Percentiles rank a stretch among this genome's conserved stretches.
Conservation (phyloP, 2,113 vertebrate genomes). For the Calyptomena viridis region DNA sequence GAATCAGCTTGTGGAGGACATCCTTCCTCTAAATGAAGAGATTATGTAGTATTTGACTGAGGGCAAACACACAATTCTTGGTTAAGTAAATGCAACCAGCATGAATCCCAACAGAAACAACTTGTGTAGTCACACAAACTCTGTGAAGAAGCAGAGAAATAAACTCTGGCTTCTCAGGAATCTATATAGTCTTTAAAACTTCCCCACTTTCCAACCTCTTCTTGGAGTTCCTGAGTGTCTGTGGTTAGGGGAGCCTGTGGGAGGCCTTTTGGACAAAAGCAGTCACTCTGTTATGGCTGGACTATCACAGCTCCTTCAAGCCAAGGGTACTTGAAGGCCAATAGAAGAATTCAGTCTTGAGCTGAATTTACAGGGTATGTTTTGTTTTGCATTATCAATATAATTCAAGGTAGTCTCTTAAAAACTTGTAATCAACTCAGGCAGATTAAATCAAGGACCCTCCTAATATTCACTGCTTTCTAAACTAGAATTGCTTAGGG, state of each 20-base stretch:
- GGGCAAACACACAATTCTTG: neutral
- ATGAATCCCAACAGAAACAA: neutral
- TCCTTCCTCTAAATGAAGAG: neutral
- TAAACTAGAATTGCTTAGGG: neutral
- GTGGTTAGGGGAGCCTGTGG: neutral
- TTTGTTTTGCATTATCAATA: neutral
- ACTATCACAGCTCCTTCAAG: neutral
- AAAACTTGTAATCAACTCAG: neutral
- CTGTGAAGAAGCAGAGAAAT: neutral
- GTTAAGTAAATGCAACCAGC: neutral
- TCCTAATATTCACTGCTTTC: neutral
- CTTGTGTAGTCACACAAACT: neutral
- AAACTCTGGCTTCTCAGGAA: neutral
- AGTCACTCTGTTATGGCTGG: neutral
- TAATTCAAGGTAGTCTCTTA: neutral
- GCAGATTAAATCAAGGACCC: neutral
- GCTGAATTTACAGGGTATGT: neutral
- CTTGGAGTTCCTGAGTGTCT: neutral
- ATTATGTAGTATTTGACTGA: neutral
- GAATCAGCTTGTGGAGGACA: neutral
- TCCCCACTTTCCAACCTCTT: neutral
- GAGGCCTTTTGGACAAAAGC: neutral
- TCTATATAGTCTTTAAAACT: neutral
- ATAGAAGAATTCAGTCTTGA: neutral
- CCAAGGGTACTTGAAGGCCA: neutral